Evolutionary conservation across 2,888 invertebrate species (phyloP).

Genomic region (Agriopis leucophaearia): DNA sequence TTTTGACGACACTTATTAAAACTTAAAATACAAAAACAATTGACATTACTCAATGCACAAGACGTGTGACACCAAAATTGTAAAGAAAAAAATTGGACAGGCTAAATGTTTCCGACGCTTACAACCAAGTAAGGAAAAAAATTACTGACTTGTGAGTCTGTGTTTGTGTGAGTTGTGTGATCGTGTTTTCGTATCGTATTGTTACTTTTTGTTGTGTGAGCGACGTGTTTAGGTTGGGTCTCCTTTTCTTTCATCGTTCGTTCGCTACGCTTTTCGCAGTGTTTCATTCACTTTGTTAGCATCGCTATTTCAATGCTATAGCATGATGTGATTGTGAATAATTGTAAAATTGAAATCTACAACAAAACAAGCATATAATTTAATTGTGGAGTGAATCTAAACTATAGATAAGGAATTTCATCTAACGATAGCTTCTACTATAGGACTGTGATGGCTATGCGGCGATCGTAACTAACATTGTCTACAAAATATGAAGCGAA

Average conservation of each 20-base stretch:
- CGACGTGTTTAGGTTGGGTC: slow-evolving; percentile 39
- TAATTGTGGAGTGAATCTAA: slow-evolving; percentile 7
- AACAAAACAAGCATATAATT: neutral
- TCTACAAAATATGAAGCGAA: slow-evolving; percentile 63
- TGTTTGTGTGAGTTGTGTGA: no score
- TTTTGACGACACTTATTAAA: no score
- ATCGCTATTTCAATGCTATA: slow-evolving; percentile 50
- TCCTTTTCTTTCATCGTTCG: slow-evolving; percentile 70
- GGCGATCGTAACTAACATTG: slow-evolving; percentile 52
- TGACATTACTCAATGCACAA: no score
- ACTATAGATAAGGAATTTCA: neutral
- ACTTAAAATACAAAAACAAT: no score
- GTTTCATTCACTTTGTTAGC: slow-evolving; percentile 67
- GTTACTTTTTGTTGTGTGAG: slow-evolving; percentile 1
- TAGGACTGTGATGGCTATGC: slow-evolving; percentile 4
- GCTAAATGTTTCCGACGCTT: no score
- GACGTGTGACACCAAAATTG: no score
- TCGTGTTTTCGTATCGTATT: no score
- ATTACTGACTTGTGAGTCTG: no score
- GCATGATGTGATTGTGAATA: slow-evolving; percentile 51
- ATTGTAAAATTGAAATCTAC: slow-evolving; percentile 5
- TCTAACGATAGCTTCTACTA: neutral
- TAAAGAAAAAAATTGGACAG: no score
- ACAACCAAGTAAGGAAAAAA: no score
- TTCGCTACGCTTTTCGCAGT: slow-evolving; percentile 63